These are phyloP conservation scores for Nemopilema nomurai DNA, from an alignment of 30 jellyfish, hydroid and myxozoan genomes.

Conservation along the genomic window DNA sequence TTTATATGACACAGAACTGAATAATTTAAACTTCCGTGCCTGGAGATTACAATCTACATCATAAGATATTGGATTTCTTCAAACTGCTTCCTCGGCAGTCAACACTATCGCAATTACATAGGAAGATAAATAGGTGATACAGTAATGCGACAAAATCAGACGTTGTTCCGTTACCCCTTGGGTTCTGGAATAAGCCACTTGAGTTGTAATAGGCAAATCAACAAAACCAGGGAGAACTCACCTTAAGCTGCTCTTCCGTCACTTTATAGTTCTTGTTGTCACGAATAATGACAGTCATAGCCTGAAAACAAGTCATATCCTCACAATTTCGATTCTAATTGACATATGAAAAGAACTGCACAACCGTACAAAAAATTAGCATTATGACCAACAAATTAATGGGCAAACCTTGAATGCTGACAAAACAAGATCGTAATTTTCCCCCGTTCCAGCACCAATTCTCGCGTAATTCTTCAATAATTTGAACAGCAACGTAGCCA, in stretches of 20 bases:
- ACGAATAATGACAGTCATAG: conserved; percentile 87
- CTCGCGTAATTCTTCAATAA: conserved; percentile 81
- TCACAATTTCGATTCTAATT: no score
- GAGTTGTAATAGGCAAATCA: neutral
- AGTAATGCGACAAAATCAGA: neutral
- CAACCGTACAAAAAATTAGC: no score
- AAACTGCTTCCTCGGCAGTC: no score
- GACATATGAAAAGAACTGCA: no score
- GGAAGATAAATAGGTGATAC: neutral
- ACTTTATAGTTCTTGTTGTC: conserved; percentile 62
- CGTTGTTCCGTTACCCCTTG: neutral
- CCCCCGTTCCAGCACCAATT: conserved; percentile 85
- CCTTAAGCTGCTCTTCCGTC: conserved; percentile 75
- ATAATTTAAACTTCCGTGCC: no score
- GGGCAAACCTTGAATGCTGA: conserved; percentile 81
- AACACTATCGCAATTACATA: neutral
- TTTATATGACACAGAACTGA: neutral
- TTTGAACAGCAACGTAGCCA: conserved; percentile 65
- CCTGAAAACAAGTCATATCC: conserved; percentile 16
- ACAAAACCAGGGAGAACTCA: neutral
- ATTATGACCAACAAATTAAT: no score
- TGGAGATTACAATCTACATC: no score
- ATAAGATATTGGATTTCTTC: no score
- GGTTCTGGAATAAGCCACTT: neutral
- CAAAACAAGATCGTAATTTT: conserved; percentile 76